Conservation (phyloP, 2,797 vertebrate species). For the Ibycter americanus region DNA sequence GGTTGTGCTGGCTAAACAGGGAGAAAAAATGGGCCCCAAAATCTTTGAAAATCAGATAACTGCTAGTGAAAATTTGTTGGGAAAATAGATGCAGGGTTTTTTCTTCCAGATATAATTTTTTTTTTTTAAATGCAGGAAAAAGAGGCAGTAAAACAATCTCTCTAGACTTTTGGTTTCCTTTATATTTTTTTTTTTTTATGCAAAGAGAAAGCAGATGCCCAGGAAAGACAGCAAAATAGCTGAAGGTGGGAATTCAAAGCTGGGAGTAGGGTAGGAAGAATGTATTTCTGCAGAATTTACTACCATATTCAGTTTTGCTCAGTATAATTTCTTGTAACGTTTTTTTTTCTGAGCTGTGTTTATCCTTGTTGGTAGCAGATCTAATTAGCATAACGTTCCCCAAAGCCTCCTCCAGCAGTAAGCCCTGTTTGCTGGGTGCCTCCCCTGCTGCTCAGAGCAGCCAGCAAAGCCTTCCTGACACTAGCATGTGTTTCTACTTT, state of each 20-base stretch:
- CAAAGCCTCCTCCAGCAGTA: neutral
- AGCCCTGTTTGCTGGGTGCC: neutral
- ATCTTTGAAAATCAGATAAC: neutral
- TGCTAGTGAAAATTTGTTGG: neutral
- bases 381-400: neutral
- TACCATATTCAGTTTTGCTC: neutral
- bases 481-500: neutral
- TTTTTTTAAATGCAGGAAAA: neutral
- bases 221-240: neutral
- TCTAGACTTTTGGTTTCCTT: neutral
- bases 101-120: neutral
- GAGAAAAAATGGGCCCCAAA: neutral
- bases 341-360: neutral
- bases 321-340: neutral
- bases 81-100: neutral
- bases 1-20: neutral
- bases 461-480: neutral
- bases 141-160: neutral
- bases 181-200: neutral
- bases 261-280: neutral
- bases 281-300: neutral
- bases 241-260: neutral
- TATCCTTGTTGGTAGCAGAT: neutral
- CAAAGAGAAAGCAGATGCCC: neutral
- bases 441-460: neutral